phyloP scores from a whole-genome alignment of 2,797 vertebrate genomes.

The Phrynocephalus guinanensis region DNA sequence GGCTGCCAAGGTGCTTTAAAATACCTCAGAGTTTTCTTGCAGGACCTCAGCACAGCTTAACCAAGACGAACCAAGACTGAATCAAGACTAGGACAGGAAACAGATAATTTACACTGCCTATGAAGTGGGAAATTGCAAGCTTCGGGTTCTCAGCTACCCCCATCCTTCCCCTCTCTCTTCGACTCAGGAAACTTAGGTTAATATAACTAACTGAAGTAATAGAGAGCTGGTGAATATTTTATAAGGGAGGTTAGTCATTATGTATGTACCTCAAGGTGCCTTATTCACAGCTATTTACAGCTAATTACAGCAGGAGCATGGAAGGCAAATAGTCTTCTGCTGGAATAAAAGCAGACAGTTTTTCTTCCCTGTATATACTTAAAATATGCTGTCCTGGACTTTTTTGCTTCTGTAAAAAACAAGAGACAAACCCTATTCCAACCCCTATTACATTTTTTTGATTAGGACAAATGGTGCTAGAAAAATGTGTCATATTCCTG shows the following conservation, averaged over 20 bases:
- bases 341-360: conserved; percentile 16
- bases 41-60: not conserved
- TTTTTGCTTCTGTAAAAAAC: conserved; percentile 14
- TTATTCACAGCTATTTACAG: conserved; percentile 53
- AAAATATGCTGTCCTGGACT: conserved; percentile 27
- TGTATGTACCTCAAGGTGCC: conserved; percentile 1
- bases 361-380: conserved; percentile 8
- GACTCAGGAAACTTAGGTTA: conserved; percentile 44
- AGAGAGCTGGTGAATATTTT: conserved; percentile 59
- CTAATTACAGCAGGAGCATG: conserved; percentile 52
- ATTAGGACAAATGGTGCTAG: conserved; percentile 23
- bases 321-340: conserved; percentile 27
- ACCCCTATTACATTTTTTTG: conserved; percentile 27
- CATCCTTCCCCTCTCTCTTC: not conserved
- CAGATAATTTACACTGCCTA: not conserved
- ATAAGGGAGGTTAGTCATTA: conserved; percentile 61
- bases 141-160: not conserved
- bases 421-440: not conserved
- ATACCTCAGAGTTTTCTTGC: not conserved
- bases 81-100: not conserved
- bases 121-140: not conserved
- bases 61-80: no score
- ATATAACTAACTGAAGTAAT: conserved; percentile 49
- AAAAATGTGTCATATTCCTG: conserved; percentile 17
- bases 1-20: not conserved